Evolutionary conservation across 2,888 invertebrate species (phyloP).

Genomic region (Oligia latruncula): DNA sequence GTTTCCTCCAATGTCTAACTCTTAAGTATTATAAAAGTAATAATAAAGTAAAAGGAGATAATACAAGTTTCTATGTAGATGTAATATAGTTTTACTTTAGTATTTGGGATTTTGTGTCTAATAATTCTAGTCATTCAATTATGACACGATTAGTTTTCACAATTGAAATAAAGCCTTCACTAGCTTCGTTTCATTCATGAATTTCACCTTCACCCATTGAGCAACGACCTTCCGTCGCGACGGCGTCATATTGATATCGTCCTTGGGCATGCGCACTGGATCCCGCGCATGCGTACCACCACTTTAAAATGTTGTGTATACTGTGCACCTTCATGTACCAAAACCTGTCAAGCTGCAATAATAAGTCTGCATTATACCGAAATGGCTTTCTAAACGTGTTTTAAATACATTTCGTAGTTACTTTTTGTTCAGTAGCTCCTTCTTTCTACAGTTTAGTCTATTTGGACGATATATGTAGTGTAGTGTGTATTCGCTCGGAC

Average conservation of each 20-base stretch:
- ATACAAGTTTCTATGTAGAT: not conserved
- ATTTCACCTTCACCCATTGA: constrained; percentile 84
- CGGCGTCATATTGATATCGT: constrained; percentile 86
- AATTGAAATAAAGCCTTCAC: constrained; percentile 59
- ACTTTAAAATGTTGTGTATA: constrained; percentile 81
- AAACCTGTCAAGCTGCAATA: constrained; percentile 83
- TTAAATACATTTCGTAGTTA: constrained; percentile 65
- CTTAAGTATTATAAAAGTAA: not conserved
- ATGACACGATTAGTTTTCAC: constrained; percentile 28
- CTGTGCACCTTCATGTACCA: constrained; percentile 75
- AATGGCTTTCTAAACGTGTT: constrained; percentile 69
- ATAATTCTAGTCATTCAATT: constrained; percentile 7
- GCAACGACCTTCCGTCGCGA: constrained; percentile 76
- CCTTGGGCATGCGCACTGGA: constrained; percentile 77
- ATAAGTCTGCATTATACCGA: constrained; percentile 76
- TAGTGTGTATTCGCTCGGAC: constrained; percentile 27
- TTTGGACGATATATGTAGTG: constrained; percentile 42
- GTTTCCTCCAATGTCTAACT: not conserved
- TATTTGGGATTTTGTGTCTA: not conserved
- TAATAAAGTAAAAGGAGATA: not conserved
- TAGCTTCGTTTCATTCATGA: constrained; percentile 80
- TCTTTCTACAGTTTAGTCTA: constrained; percentile 54
- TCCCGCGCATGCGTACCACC: constrained; percentile 74
- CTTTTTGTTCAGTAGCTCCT: constrained; percentile 68
- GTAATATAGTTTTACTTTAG: not conserved